Conservation (phyloP, 2,113 vertebrate species). For the Microcebus lehilahytsara region DNA sequence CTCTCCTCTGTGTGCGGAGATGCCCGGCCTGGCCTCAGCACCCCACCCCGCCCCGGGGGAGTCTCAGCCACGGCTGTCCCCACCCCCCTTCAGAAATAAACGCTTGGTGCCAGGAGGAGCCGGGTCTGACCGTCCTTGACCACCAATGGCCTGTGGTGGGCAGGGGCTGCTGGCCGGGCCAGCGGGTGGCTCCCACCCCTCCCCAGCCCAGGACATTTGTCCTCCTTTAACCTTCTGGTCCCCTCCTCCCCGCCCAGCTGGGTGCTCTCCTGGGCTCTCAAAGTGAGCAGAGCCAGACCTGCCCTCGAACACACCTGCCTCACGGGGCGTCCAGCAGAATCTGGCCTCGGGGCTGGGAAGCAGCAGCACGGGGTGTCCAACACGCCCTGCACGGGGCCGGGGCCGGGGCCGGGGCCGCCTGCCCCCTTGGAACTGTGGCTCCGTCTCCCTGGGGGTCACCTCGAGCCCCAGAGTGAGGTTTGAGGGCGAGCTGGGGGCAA, state of each 20-base stretch:
- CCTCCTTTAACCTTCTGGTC: no score
- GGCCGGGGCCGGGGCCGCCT: no score
- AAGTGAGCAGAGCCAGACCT: not conserved
- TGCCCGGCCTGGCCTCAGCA: no score
- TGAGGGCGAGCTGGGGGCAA: no score
- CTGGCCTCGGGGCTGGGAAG: not conserved
- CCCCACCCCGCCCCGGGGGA: not conserved
- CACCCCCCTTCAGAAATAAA: not conserved
- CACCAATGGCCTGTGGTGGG: accelerated
- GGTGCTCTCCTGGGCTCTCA: not conserved
- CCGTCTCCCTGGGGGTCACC: not conserved
- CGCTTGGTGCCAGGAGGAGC: not conserved
- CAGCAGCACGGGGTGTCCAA: no score
- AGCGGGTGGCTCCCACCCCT: no score
- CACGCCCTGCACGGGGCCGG: not conserved
- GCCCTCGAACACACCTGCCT: not conserved
- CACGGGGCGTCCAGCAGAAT: accelerated
- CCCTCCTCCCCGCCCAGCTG: not conserved
- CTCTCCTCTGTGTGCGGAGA: not conserved
- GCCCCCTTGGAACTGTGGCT: not conserved
- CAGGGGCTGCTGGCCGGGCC: not conserved
- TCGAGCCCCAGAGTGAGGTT: no score
- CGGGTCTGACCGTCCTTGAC: not conserved
- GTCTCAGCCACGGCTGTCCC: not conserved
- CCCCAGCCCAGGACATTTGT: no score